Conservation (phyloP, 2,888 invertebrate genomes). For the Dynastes hyllus region DNA sequence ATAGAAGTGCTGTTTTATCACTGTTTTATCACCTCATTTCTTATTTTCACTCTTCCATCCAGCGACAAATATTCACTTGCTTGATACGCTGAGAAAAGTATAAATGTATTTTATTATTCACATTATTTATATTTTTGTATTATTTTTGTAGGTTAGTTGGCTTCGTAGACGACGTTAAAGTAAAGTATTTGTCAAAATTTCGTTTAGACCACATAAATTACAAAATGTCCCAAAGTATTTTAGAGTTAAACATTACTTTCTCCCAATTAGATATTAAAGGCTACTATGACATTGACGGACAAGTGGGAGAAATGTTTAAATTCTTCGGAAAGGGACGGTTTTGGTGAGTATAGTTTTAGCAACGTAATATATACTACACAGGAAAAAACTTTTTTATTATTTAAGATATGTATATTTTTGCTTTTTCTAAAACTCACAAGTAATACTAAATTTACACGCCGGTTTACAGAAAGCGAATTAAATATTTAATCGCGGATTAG, state of each 20-base stretch:
- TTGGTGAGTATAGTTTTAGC: conserved; percentile 62
- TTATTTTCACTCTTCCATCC: too few relatives aligned
- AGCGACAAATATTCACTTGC: background rate
- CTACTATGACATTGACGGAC: conserved; percentile 67
- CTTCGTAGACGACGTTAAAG: conserved; percentile 66
- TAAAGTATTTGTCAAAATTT: conserved; percentile 68
- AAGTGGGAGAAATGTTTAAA: conserved; percentile 65
- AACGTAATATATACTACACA: too few relatives aligned
- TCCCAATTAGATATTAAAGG: conserved; percentile 67
- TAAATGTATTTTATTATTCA: too few relatives aligned
- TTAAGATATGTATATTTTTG: too few relatives aligned
- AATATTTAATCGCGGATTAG: too few relatives aligned
- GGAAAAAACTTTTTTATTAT: too few relatives aligned
- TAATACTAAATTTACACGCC: too few relatives aligned
- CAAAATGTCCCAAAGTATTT: conserved; percentile 63
- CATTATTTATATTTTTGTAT: background rate
- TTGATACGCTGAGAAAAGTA: background rate
- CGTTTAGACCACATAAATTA: conserved; percentile 66
- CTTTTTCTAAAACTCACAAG: too few relatives aligned
- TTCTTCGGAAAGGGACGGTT: conserved; percentile 69
- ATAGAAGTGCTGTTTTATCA: too few relatives aligned
- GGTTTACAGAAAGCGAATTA: too few relatives aligned
- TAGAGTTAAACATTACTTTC: conserved; percentile 68
- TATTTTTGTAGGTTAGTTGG: conserved; percentile 64
- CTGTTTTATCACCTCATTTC: too few relatives aligned